Percentiles rank a stretch among this genome's conserved stretches.
These are phyloP conservation scores for Avahi laniger DNA, from an alignment of 2,797 vertebrate genomes.

Conservation along the genomic window DNA sequence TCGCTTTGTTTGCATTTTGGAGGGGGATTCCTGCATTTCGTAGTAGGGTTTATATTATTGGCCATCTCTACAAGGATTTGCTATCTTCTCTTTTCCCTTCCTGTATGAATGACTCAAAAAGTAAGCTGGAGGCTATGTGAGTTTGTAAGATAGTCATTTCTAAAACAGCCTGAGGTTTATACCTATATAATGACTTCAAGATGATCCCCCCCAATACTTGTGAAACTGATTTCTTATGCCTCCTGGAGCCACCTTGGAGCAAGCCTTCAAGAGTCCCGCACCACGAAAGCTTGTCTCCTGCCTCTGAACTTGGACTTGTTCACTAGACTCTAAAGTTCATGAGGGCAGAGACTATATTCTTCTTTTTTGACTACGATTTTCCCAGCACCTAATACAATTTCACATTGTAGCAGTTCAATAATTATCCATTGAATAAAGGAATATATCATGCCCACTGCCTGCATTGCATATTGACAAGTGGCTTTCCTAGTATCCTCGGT, in stretches of 20 bases:
- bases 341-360: neutral
- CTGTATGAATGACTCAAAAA: neutral
- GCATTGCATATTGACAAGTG: too few relatives aligned
- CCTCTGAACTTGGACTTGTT: neutral
- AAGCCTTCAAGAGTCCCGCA: neutral
- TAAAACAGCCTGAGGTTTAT: neutral
- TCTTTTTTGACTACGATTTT: neutral
- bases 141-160: neutral
- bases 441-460: neutral
- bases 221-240: neutral
- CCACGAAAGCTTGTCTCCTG: neutral
- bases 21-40: neutral
- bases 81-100: neutral
- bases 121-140: neutral
- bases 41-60: neutral
- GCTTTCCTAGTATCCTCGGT: neutral
- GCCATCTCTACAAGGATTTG: rapidly evolving
- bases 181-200: neutral
- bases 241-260: neutral
- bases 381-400: neutral
- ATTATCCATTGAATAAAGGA: neutral
- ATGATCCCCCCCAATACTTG: neutral
- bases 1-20: neutral
- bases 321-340: neutral
- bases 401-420: neutral